These are phyloP conservation scores for Silurus aristotelis DNA, from an alignment of 2,797 vertebrate species.

Conservation along the genomic window DNA sequence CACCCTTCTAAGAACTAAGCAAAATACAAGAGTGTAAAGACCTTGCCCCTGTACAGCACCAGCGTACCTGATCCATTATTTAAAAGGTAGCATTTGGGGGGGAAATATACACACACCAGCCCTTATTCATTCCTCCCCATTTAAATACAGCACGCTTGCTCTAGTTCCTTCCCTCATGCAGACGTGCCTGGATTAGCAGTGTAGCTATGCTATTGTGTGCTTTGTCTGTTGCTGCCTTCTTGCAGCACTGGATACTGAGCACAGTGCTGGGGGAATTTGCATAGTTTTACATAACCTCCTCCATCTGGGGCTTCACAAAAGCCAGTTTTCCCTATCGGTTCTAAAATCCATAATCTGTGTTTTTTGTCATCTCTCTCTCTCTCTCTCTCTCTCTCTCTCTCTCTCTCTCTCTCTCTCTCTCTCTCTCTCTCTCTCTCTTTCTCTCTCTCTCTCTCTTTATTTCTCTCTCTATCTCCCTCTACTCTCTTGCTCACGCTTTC, in stretches of 20 bases:
- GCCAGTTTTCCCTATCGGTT: conserved; percentile 70
- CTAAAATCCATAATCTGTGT: conserved; percentile 75
- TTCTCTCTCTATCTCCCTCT: conserved; percentile 48
- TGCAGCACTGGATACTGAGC: conserved; percentile 72
- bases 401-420: conserved; percentile 52
- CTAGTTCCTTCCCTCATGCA: conserved; percentile 38
- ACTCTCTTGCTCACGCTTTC: conserved; percentile 37
- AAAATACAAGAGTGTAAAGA: conserved; percentile 29
- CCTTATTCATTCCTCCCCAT: conserved; percentile 32
- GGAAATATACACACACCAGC: conserved; percentile 10
- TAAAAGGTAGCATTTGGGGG: conserved; percentile 38
- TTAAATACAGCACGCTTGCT: conserved; percentile 43
- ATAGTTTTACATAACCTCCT: conserved; percentile 80
- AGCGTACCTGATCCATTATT: conserved; percentile 58
- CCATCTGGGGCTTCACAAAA: conserved; percentile 74
- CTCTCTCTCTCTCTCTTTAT: conserved; percentile 54
- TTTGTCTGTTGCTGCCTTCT: conserved; percentile 63
- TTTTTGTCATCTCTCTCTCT: conserved; percentile 55
- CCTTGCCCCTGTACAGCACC: conserved; percentile 40
- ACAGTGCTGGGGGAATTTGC: conserved; percentile 71
- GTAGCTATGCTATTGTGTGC: conserved; percentile 62
- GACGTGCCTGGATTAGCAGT: conserved; percentile 53
- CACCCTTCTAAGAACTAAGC: conserved; percentile 37
- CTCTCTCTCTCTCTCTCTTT: conserved; percentile 51
- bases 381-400: conserved; percentile 33